These are phyloP conservation scores for Tetraneura akinire DNA, from an alignment of 1,140 invertebrate species.

Conservation along the genomic window DNA sequence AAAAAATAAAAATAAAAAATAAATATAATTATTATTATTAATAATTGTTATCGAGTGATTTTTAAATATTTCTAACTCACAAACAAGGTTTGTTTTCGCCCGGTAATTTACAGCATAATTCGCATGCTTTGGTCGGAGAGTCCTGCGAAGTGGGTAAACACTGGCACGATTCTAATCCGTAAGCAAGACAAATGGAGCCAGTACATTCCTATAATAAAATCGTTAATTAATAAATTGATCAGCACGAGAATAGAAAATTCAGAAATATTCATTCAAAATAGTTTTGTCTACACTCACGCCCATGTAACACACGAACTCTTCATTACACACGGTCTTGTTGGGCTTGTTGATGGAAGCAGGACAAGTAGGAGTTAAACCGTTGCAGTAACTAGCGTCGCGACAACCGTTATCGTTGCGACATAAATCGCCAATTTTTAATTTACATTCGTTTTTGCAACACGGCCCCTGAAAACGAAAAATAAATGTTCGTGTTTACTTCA, in stretches of 20 bases:
- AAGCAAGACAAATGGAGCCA: constrained; percentile 88
- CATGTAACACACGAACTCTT: constrained; percentile 92
- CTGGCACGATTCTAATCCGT: constrained; percentile 95
- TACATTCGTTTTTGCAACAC: constrained; percentile 89
- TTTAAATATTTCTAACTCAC: constrained; percentile 63
- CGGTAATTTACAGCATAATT: constrained; percentile 84
- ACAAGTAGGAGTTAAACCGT: constrained; percentile 80
- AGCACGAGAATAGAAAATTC: constrained; percentile 8
- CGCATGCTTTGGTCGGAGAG: constrained; percentile 81
- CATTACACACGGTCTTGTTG: constrained; percentile 92
- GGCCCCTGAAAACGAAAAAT: constrained; percentile 72
- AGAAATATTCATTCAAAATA: neutral
- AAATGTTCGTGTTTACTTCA: no score
- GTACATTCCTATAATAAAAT: constrained; percentile 74
- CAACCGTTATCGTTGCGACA: constrained; percentile 95
- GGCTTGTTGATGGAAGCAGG: constrained; percentile 89
- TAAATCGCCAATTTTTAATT: constrained; percentile 80
- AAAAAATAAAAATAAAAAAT: constrained; percentile 53
- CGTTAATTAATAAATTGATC: constrained; percentile 52
- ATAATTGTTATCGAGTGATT: no score
- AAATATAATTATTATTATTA: neutral
- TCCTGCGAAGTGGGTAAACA: constrained; percentile 76
- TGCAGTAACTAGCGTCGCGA: constrained; percentile 84
- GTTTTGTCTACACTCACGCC: constrained; percentile 78
- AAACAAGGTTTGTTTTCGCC: constrained; percentile 76